Percentiles rank a stretch among this genome's conserved stretches.
These are phyloP conservation scores for Tuberolachnus salignus DNA, from an alignment of 2,888 invertebrate species.

Conservation along the genomic window DNA sequence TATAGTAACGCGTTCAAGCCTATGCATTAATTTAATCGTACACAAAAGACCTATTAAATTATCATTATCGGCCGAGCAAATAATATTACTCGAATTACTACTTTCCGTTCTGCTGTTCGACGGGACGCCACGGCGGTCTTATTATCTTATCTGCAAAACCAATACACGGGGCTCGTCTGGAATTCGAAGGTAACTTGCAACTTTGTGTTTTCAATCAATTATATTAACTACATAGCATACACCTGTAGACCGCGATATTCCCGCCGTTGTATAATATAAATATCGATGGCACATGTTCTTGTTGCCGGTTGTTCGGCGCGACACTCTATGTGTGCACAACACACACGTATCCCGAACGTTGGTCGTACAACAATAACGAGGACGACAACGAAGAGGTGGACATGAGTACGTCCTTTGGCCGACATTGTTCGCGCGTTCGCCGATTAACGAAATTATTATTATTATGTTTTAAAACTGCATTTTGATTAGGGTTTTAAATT, in stretches of 20 bases:
- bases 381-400: not conserved
- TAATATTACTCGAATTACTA: too few relatives aligned
- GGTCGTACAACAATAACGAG: not conserved
- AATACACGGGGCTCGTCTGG: conserved; percentile 3
- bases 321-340: not conserved
- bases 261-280: conserved; percentile 7
- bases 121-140: not conserved
- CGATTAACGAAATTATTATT: not conserved
- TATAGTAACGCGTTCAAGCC: not conserved
- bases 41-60: not conserved
- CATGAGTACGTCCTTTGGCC: conserved; percentile 31
- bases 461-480: not conserved
- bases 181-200: conserved; percentile 36
- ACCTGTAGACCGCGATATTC: not conserved
- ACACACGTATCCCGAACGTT: conserved; percentile 8
- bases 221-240: not conserved
- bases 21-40: too few relatives aligned
- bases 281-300: not conserved
- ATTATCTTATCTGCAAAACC: conserved; percentile 43
- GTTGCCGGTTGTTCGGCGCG: not conserved
- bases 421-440: not conserved
- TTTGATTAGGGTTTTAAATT: not conserved
- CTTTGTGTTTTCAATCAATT: not conserved
- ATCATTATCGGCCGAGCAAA: not conserved
- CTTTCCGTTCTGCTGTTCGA: not conserved